A percentile compares a stretch with the other conserved stretches of the same genome.
Conservation (phyloP, 1,140 invertebrate species). For the Magallana gigas region DNA sequence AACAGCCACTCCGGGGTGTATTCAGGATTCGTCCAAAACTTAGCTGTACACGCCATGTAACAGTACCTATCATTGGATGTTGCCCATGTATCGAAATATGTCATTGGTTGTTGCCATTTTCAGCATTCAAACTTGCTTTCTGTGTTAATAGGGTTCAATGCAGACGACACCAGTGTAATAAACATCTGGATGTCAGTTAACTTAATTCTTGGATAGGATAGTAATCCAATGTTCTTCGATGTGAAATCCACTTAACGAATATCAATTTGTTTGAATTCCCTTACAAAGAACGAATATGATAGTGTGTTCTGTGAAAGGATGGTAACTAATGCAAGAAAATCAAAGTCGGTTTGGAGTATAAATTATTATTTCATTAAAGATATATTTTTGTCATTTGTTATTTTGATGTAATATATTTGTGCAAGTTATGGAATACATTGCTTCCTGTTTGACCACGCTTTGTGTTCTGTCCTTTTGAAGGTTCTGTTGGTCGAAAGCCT, state of each 20-base stretch:
- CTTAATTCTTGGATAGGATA: background rate
- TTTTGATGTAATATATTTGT: slow-evolving; percentile 39
- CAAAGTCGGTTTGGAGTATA: slow-evolving; percentile 31
- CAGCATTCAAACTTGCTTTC: background rate
- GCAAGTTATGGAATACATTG: slow-evolving; percentile 30
- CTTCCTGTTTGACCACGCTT: background rate
- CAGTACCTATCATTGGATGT: slow-evolving; percentile 36
- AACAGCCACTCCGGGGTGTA: background rate
- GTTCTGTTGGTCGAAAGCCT: no score
- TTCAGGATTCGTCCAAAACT: slow-evolving; percentile 34
- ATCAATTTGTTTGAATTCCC: slow-evolving; percentile 11
- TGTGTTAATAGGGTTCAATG: background rate
- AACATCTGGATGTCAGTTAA: background rate
- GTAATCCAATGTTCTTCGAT: background rate
- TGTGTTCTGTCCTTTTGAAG: background rate
- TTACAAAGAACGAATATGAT: background rate
- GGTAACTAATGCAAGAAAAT: slow-evolving; percentile 20
- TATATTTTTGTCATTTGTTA: slow-evolving; percentile 39
- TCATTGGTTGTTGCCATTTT: slow-evolving; percentile 31
- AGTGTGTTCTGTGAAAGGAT: slow-evolving; percentile 1
- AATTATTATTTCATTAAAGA: slow-evolving; percentile 36
- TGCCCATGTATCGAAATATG: slow-evolving; percentile 11
- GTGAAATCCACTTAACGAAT: slow-evolving; percentile 23
- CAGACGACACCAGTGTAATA: background rate
- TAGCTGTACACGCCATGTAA: slow-evolving; percentile 2